Base-by-base conservation (phyloP, 1,140 invertebrate genomes). In the Anastatus disparis region DNA sequence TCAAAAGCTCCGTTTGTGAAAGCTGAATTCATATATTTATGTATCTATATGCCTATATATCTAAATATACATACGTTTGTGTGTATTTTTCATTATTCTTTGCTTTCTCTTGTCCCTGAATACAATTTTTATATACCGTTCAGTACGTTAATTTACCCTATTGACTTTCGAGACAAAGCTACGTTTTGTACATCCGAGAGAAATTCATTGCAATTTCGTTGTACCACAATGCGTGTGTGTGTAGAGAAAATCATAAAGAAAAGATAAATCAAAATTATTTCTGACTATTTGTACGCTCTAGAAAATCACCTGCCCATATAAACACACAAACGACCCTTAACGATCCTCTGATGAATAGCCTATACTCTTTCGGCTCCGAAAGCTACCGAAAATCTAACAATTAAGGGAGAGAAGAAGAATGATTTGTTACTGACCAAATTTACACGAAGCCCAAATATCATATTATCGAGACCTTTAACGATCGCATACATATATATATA, bases 361-460 rank as follows among this genome's bases (percentile, higher is more conserved):
- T 52, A n/a, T n/a, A n/a, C n/a, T n/a, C n/a, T n/a, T n/a, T n/a
- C n/a, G n/a, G n/a, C n/a, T n/a, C n/a, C n/a, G n/a, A 40, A 44
- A 17, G 27, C 58, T 44, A 48, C 59, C 70, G 65, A 76, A 65
- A 65, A 75, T 75, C 72, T 76, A 75, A 76, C 76, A 76, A 77
- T 77, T 74, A 71, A 66, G 44, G 71, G 10, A n/a, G n/a, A n/a
- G n/a, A n/a, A n/a, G n/a, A n/a, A n/a, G n/a, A n/a, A n/a, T 77
- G 76, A 77, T 77, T 74, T 74, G 76, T 77, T 74, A 71, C 26
- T 26, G 15, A 53, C 40, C 24, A 68, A 74, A 76, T 74, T 73
- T 59, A 71, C 61, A 42, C 64, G 17, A 46, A 66, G 69, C 69
- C 58, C 66, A 69, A 61, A 68, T 65, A 50, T 67, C 48, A 68